Evolutionary conservation across 2,888 invertebrate genomes (phyloP).

Genomic region (Ephialtes manifestator): DNA sequence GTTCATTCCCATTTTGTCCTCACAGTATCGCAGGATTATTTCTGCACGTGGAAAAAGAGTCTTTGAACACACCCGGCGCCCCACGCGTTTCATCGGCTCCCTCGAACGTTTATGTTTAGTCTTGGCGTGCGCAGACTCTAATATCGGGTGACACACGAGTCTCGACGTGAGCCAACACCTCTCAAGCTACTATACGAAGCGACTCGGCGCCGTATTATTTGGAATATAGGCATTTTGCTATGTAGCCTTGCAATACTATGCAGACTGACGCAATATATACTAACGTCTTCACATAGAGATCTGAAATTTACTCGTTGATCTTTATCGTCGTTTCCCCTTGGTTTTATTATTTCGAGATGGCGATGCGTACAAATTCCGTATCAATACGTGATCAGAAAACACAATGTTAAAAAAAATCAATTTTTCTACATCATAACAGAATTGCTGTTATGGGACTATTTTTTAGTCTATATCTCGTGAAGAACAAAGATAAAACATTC

Average conservation of each 20-base stretch:
- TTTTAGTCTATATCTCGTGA: too few relatives aligned
- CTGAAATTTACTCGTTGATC: conserved; percentile 8
- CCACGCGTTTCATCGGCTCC: conserved; percentile 43
- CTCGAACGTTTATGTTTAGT: conserved; percentile 71
- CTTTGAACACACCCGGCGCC: conserved; percentile 21
- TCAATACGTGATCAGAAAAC: conserved; percentile 25
- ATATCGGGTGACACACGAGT: conserved; percentile 60
- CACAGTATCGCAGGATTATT: too few relatives aligned
- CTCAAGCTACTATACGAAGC: conserved; percentile 42
- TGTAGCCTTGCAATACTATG: conserved; percentile 14
- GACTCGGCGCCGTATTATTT: conserved; percentile 47
- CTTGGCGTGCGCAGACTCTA: conserved; percentile 63
- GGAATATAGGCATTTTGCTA: conserved; percentile 21
- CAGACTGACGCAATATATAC: conserved; percentile 21
- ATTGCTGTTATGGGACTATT: too few relatives aligned
- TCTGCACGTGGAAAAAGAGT: conserved; percentile 32
- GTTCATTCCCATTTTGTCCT: not conserved
- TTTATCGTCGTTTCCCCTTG: not conserved
- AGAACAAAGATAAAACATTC: too few relatives aligned
- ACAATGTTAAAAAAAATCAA: not conserved
- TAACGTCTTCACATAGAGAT: conserved; percentile 14
- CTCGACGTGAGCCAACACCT: conserved; percentile 58
- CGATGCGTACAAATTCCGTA: conserved; percentile 1
- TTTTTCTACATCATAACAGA: too few relatives aligned
- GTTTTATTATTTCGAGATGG: conserved; percentile 11